Evolutionary conservation across 2,113 vertebrate species (phyloP), one percentile per base, ranked within the genome.

Genomic region (Microcebus jonahi): DNA sequence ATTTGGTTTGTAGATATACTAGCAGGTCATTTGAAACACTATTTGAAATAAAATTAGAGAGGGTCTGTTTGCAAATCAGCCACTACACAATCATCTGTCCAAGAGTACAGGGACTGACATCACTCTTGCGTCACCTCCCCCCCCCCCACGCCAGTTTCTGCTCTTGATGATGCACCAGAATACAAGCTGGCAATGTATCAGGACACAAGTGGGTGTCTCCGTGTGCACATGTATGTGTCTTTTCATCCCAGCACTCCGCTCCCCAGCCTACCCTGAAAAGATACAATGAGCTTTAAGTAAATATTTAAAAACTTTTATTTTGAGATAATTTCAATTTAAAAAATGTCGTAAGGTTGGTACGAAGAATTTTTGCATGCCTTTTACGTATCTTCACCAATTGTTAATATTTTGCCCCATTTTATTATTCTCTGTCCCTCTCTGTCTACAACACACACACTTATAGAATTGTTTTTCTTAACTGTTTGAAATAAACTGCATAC

Each of bases 41-140:
- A 94, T 92, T 61, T 61, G 82, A 95, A 88, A 96, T 91, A 88
- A 90, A 97, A 91, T 94, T 27, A 76, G 36, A 91, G 59, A 81
- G 29, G 9, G 57, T 92, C 34, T 88, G 20, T 92, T 90, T 81
- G 85, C 76, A 88, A 88, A 94, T 88, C 85, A 93, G 70, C 48
- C 53, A 45, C 29, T 84, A 59, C 10, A 14, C 17, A 42, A 57
- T 88, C 42, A 65, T 77, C 71, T 55, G 93, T 96, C 84, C 76
- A 55, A 36, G 76, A 34, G 31, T n/a, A 6, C 11, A 53, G 80
- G 53, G 42, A 36, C 21, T 59, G 36, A 13, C 31, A 71, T 93
- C 34, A 70, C 6, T 68, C 73, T 39, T 53, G 55, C 7, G 17
- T 79, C 53, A 15, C 94, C 63, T 29, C 25, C 20, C 11, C 15